A percentile compares a stretch with the other conserved stretches of the same genome.
Evolutionary conservation across 1,140 invertebrate species (phyloP).

Genomic region (Lepidostoma basale): DNA sequence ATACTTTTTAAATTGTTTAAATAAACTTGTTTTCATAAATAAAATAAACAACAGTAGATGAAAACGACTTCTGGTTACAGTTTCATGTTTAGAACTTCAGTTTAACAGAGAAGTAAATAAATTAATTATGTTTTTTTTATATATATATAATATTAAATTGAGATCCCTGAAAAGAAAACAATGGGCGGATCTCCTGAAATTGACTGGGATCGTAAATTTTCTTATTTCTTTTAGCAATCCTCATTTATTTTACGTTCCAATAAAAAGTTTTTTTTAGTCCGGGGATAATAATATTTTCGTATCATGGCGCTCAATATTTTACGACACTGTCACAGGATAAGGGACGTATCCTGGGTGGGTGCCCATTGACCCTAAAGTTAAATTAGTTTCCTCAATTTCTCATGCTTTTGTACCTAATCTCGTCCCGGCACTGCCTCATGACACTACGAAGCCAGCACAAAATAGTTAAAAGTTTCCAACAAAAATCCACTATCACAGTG

Average conservation of each 20-base stretch:
- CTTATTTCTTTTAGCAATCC: background rate
- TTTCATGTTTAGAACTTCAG: no score
- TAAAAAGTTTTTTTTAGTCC: background rate
- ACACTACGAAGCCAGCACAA: background rate
- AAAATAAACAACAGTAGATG: no score
- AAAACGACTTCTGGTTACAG: no score
- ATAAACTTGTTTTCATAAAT: no score
- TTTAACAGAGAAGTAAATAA: no score
- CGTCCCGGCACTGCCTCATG: background rate
- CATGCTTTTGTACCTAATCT: conserved; percentile 11
- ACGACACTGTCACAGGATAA: background rate
- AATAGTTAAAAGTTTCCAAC: conserved; percentile 1
- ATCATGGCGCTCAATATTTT: conserved; percentile 11
- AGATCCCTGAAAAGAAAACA: background rate
- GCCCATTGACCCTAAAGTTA: conserved; percentile 32
- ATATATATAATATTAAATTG: no score
- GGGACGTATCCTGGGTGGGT: conserved; percentile 1
- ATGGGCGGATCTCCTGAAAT: background rate
- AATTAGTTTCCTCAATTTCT: conserved; percentile 34
- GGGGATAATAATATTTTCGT: background rate
- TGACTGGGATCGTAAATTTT: background rate
- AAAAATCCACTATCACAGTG: background rate
- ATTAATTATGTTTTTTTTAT: no score
- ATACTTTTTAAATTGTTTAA: no score
- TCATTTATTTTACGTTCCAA: conserved; percentile 9